phyloP scores from a whole-genome alignment of 2,113 vertebrate genomes.

The Pachycephala philippinensis region DNA sequence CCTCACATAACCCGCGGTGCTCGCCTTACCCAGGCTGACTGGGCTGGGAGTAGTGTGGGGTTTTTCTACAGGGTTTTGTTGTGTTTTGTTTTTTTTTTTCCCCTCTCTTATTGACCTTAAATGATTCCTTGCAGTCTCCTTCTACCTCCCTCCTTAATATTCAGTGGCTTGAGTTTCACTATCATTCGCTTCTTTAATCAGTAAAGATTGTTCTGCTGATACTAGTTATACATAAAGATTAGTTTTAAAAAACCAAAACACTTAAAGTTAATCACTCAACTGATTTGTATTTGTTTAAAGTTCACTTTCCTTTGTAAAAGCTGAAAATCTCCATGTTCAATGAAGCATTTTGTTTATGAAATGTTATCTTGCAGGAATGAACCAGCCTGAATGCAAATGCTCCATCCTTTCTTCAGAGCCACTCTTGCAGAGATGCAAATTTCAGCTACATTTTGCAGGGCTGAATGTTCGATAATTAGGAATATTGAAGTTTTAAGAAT shows the following conservation, averaged over 20 bases:
- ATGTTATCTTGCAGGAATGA: conserved; percentile 60
- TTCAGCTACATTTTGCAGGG: conserved; percentile 53
- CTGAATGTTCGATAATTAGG: conserved; percentile 70
- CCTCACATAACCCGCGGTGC: background rate
- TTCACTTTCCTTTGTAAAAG: conserved; percentile 56
- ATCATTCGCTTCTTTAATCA: background rate
- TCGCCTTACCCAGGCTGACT: background rate
- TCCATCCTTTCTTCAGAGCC: conserved; percentile 49
- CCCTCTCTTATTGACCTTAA: background rate
- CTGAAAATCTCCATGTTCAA: conserved; percentile 56
- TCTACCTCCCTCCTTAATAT: background rate
- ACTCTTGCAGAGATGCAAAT: conserved; percentile 64
- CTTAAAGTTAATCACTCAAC: conserved; percentile 52
- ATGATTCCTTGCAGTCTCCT: background rate
- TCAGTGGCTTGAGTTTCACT: background rate
- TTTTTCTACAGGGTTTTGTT: background rate
- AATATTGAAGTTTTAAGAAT: conserved; percentile 68
- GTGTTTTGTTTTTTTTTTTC: background rate
- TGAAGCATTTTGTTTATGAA: conserved; percentile 67
- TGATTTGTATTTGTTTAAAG: conserved; percentile 62
- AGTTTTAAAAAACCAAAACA: background rate
- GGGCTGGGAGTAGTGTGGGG: background rate
- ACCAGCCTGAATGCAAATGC: conserved; percentile 59
- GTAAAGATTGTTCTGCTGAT: conserved; percentile 43
- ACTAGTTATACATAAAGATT: conserved; percentile 38